Evolutionary conservation across 1,140 invertebrate species (phyloP).

Genomic region (Drosophila neocordata): DNA sequence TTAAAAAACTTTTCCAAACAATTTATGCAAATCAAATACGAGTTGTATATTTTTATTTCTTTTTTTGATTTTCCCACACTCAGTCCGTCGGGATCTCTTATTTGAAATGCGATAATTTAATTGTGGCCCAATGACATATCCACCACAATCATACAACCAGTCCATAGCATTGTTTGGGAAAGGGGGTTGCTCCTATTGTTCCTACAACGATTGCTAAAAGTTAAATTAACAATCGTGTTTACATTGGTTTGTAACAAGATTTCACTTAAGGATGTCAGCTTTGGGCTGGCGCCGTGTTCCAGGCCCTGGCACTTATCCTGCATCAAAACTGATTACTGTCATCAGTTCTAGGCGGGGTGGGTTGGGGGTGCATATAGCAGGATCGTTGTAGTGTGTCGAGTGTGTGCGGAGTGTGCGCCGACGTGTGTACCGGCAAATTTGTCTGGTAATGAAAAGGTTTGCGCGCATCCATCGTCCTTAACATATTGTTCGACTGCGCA

Average conservation of each 20-base stretch:
- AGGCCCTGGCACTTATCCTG: slow-evolving; percentile 50
- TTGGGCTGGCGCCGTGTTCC: slow-evolving; percentile 38
- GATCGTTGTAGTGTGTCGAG: background rate
- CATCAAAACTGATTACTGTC: slow-evolving; percentile 81
- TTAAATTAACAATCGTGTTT: slow-evolving; percentile 83
- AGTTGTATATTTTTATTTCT: slow-evolving; percentile 42
- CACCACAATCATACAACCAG: slow-evolving; percentile 35
- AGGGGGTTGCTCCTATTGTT: slow-evolving; percentile 16
- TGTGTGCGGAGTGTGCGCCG: slow-evolving; percentile 64
- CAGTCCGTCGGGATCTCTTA: slow-evolving; percentile 45
- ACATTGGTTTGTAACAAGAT: slow-evolving; percentile 83
- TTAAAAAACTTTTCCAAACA: slow-evolving; percentile 6
- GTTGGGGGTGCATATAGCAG: slow-evolving; percentile 10
- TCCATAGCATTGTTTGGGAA: background rate
- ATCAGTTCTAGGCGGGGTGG: slow-evolving; percentile 46
- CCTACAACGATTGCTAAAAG: slow-evolving; percentile 63
- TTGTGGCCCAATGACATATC: slow-evolving; percentile 74
- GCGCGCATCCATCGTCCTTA: slow-evolving; percentile 66
- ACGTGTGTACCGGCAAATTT: slow-evolving; percentile 70
- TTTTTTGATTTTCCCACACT: slow-evolving; percentile 69
- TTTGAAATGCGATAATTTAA: slow-evolving; percentile 81
- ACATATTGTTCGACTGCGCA: slow-evolving; percentile 71
- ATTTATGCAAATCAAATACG: slow-evolving; percentile 69
- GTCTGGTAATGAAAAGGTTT: slow-evolving; percentile 80
- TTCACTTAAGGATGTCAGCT: slow-evolving; percentile 82